Evolutionary conservation across 2,113 vertebrate species (phyloP).

Genomic region (Clarias magur): DNA sequence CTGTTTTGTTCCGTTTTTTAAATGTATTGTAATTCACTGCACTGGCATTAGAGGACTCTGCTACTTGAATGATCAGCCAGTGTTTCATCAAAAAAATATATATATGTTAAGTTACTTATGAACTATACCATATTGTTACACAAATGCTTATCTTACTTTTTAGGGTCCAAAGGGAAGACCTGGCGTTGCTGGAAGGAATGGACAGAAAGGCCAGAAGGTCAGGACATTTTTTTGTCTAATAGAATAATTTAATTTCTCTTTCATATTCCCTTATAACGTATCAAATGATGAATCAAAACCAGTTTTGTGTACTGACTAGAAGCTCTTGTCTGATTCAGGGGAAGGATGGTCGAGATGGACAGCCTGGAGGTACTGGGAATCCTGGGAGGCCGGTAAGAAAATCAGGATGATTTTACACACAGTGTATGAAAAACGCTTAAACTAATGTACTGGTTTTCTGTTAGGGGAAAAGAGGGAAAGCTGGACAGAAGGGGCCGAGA

Average conservation of each 20-base stretch:
- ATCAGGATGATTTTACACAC: neutral
- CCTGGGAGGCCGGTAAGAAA: constrained; percentile 70
- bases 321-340: constrained; percentile 68
- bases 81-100: no score
- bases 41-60: neutral
- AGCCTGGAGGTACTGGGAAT: constrained; percentile 65
- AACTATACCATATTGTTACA: neutral
- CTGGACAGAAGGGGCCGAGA: constrained; percentile 65
- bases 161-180: constrained; percentile 71
- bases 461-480: constrained; percentile 77
- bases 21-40: neutral
- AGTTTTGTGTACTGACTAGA: neutral
- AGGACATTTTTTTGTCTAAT: constrained; percentile 22
- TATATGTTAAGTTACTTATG: neutral
- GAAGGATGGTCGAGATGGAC: constrained; percentile 61
- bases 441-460: neutral
- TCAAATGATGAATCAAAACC: neutral
- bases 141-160: neutral
- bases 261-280: neutral
- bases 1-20: neutral
- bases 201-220: constrained; percentile 79
- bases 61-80: neutral
- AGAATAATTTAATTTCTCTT: neutral
- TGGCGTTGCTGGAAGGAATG: constrained; percentile 68
- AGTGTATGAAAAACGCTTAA: neutral